Base-by-base conservation (phyloP, 2,888 invertebrate species). In the Orthosia cruda region DNA sequence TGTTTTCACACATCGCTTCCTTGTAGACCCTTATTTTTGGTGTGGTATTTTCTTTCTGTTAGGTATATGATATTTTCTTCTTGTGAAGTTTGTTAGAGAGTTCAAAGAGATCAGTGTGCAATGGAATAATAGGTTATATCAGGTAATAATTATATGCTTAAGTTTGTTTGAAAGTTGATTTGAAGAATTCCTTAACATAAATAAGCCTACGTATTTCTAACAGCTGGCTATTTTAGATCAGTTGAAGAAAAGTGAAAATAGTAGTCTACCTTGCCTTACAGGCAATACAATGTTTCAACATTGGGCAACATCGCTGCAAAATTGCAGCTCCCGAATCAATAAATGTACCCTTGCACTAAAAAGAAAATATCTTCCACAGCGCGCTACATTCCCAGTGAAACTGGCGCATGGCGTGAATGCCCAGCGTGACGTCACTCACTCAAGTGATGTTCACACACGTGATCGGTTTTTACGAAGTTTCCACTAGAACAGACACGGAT, bases 401-500 rank as follows among this genome's bases (percentile, higher is more conserved):
- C 67, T 79, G 81, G 79, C 71, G 65, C 83, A 67, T 65, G 70
- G 76, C 79, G 73, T 71, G 74, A 84, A 81, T 87, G 85, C 71
- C 81, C 86, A 74, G 71, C 75, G 83, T 90, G 91, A 91, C 91
- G 90, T 92, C 83, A 84, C 77, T 80, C 83, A 83, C 83, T 88
- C 86, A 91, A 91, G 89, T 91, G 88, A 88, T 88, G 91, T 88
- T 89, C 91, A 89, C 91, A 90, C 91, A 88, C 92, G 89, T 92
- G 93, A 93, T 92, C 90, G 91, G 90, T 88, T 92, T 88, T 88
- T 85, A 89, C 89, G 83, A 83, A 91, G 89, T 89, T 93, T 91
- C 91, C 91, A 87, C 82, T 64, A 86, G 90, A 89, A 80, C 80
- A 88, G 87, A 82, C 88, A 81, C 71, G 80, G 83, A 88, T 87